Evolutionary conservation across 2,888 invertebrate genomes (phyloP).

Genomic region (Pharmacophagus antenor): DNA sequence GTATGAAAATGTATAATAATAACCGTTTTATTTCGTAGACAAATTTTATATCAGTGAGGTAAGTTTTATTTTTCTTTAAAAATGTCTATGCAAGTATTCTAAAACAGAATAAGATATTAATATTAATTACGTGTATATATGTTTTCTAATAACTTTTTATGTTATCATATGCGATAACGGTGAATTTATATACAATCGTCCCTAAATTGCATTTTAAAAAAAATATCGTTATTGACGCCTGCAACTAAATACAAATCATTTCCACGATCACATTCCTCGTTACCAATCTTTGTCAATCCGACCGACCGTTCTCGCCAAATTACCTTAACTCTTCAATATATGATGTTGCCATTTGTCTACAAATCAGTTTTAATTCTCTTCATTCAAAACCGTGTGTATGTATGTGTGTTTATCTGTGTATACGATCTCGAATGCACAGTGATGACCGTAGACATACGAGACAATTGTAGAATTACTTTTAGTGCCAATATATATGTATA

Average conservation of each 20-base stretch:
- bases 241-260: neutral
- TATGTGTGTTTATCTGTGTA: no score
- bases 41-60: neutral
- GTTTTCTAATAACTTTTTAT: neutral
- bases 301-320: constrained; percentile 4
- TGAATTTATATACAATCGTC: no score
- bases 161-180: no score
- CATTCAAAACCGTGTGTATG: no score
- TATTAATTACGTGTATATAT: neutral
- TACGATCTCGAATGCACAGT: no score
- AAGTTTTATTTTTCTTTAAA: neutral
- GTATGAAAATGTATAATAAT: neutral
- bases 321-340: no score
- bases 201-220: neutral
- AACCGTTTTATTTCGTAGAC: neutral
- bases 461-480: no score
- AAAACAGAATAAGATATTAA: neutral
- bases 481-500: no score
- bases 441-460: no score
- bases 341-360: no score
- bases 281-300: neutral
- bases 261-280: constrained; percentile 3
- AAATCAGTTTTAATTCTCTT: no score
- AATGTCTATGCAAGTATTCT: neutral
- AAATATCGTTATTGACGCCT: neutral